These are phyloP conservation scores for Trichomycterus rosablanca DNA, from an alignment of 2,113 vertebrate species.

Conservation along the genomic window DNA sequence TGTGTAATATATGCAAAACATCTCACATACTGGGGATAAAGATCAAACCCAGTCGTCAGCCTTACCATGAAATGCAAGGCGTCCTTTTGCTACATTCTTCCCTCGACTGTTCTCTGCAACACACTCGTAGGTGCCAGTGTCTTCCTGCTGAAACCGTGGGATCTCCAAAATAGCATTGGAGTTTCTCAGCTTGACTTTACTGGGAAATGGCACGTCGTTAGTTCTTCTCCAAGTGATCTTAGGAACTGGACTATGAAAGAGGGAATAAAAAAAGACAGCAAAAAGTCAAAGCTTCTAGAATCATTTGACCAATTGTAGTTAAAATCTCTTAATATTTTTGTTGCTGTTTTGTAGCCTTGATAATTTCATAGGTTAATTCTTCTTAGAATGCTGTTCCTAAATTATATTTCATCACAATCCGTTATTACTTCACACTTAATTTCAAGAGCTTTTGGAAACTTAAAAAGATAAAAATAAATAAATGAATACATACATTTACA, in stretches of 20 bases:
- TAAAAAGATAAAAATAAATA: too few relatives aligned
- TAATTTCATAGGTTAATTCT: too few relatives aligned
- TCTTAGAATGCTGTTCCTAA: too few relatives aligned
- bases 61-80: conserved; percentile 90
- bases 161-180: conserved; percentile 87
- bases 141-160: conserved; percentile 87
- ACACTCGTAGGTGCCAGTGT: conserved; percentile 86
- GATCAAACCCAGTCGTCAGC: too few relatives aligned
- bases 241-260: conserved; percentile 79
- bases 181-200: conserved; percentile 82
- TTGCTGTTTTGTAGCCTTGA: background rate
- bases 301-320: background rate
- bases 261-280: conserved; percentile 27
- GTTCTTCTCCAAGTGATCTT: conserved; percentile 90
- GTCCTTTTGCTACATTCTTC: conserved; percentile 82
- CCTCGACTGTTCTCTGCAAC: conserved; percentile 87
- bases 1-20: too few relatives aligned
- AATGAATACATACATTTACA: too few relatives aligned
- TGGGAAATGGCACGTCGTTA: conserved; percentile 81
- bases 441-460: too few relatives aligned
- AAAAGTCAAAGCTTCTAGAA: background rate
- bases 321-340: background rate
- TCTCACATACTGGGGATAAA: too few relatives aligned
- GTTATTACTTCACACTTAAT: too few relatives aligned
- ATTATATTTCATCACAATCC: too few relatives aligned